Percentiles rank a stretch among this genome's conserved stretches.
These are phyloP conservation scores for Tarsius wallacei DNA, from an alignment of 2,797 vertebrate species.

Conservation along the genomic window DNA sequence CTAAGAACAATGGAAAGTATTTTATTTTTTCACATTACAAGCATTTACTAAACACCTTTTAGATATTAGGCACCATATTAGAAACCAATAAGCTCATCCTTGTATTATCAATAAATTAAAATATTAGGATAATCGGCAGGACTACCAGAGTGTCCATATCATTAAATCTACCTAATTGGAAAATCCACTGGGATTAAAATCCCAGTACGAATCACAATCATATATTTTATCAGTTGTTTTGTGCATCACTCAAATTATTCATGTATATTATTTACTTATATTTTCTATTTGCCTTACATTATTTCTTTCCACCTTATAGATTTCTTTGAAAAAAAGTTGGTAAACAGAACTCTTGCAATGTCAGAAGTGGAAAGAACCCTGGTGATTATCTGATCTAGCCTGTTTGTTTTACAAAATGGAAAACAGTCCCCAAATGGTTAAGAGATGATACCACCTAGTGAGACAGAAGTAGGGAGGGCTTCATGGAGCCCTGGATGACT, in stretches of 20 bases:
- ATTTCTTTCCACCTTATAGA: neutral
- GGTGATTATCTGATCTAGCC: neutral
- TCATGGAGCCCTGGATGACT: neutral
- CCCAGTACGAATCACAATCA: neutral
- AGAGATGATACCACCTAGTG: neutral
- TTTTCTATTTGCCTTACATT: constrained; percentile 11
- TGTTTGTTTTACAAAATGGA: neutral
- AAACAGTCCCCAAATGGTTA: neutral
- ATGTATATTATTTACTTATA: neutral
- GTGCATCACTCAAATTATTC: neutral
- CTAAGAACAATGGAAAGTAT: neutral
- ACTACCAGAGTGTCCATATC: neutral
- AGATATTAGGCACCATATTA: neutral
- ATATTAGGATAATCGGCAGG: neutral
- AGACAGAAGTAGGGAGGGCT: neutral
- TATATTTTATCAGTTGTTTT: neutral
- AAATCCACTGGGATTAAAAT: neutral
- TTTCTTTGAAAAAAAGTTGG: neutral
- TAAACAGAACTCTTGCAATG: neutral
- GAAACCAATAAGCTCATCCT: neutral
- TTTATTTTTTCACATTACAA: constrained; percentile 22
- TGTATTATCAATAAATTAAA: neutral
- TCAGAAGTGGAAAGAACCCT: neutral
- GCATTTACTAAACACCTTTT: constrained; percentile 5
- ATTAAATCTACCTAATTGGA: neutral